A percentile compares a stretch with the other conserved stretches of the same genome.
These are phyloP conservation scores for Chloroceryle amazona DNA, from an alignment of 2,797 vertebrate species.

Conservation along the genomic window DNA sequence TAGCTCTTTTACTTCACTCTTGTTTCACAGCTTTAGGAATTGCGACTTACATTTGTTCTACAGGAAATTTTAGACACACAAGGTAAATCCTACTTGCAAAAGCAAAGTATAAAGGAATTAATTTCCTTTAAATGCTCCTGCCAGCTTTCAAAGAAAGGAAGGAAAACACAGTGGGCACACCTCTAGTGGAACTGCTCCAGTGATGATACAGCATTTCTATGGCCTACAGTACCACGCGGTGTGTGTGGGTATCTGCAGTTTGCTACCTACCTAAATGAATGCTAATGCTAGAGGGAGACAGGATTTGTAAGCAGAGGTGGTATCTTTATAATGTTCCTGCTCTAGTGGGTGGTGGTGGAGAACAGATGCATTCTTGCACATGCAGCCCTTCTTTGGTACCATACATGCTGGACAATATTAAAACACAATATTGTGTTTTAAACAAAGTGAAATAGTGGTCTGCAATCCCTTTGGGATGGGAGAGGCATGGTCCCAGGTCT, in stretches of 20 bases:
- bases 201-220: not conserved
- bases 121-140: not conserved
- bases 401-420: not conserved
- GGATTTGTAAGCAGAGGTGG: not conserved
- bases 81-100: conserved; percentile 4
- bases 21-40: not conserved
- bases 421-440: not conserved
- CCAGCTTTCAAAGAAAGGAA: not conserved
- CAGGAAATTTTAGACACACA: not conserved
- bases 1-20: not conserved
- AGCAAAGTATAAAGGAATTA: not conserved
- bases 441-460: not conserved
- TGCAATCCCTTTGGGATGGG: not conserved
- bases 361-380: not conserved
- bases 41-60: not conserved
- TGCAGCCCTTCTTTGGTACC: not conserved
- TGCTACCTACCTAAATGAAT: not conserved
- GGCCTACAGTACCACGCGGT: rapidly evolving
- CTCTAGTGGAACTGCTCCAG: not conserved
- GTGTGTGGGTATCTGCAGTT: not conserved
- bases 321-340: not conserved
- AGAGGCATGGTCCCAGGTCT: not conserved
- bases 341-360: not conserved
- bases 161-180: not conserved
- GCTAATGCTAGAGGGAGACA: not conserved